These are phyloP conservation scores for Ornithorhynchus anatinus DNA, from an alignment of 2,113 vertebrate genomes.

Conservation along the genomic window DNA sequence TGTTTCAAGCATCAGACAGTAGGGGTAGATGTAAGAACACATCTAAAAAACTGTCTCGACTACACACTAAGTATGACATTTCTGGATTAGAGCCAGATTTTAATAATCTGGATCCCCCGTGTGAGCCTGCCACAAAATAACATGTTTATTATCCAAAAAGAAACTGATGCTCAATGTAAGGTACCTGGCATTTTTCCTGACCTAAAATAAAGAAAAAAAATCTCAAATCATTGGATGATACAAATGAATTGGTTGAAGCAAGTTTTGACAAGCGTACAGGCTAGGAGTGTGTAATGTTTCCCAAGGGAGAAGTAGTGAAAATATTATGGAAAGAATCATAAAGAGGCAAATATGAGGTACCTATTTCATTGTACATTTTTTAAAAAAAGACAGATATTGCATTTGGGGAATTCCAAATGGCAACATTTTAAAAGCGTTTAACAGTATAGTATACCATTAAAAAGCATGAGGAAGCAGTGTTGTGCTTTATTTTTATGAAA, in stretches of 20 bases:
- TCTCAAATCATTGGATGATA: no score
- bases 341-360: no score
- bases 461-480: no score
- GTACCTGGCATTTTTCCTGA: no score
- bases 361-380: conserved; percentile 1
- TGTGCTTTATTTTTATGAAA: conserved; percentile 18
- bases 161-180: conserved; percentile 1
- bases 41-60: conserved; percentile 33
- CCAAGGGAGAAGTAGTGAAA: conserved; percentile 2
- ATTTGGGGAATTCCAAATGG: background rate
- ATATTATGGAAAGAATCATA: background rate
- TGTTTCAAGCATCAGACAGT: conserved; percentile 32
- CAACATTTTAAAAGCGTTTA: no score
- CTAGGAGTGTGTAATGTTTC: background rate
- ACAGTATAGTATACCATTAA: no score
- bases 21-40: conserved; percentile 39
- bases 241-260: conserved; percentile 12
- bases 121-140: background rate
- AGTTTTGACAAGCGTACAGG: background rate
- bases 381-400: background rate
- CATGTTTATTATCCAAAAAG: background rate
- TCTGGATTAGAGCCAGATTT: conserved; percentile 6
- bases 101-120: conserved; percentile 3
- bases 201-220: no score
- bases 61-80: background rate